Base-by-base conservation (phyloP, 2,888 invertebrate genomes). In the Caprella mutica region DNA sequence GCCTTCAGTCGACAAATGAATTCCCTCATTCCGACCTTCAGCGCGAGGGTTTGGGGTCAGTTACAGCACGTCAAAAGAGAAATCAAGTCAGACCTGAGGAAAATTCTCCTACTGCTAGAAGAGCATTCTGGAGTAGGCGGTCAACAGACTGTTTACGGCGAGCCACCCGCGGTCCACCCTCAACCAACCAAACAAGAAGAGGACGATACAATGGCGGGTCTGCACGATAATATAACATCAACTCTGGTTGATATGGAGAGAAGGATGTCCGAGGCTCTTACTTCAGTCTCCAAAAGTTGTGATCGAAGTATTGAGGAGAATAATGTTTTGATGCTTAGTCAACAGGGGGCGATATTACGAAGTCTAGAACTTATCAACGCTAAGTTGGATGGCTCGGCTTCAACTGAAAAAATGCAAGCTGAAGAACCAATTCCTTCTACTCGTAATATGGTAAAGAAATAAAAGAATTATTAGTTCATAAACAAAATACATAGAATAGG, bases 61-160 rank as follows among this genome's bases (percentile, higher is more conserved):
- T 23, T 48, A n/a, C 48, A 48, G 48, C n/a, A 21, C 19, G 48
- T 48, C 29, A 48, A 48, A 30, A 27, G 30, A 4, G 48, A 48
- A 5, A 27, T 48, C 8, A 48, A 17, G 30, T 4, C n/a, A 3
- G 48, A 48, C 30, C 27, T 48, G 30, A 27, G 48, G 1, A 27
- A 17, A 2, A 9, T 48, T 27, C 17, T 14, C 19, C 14, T 19
- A 8, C 48, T 48, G 2, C 19, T 48, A n/a, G 48, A 48, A 23
- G 29, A 48, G 19, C 29, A 30, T 17, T 27, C 30, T 8, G 48
- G 48, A n/a, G 30, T 48, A 1, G 30, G 29, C 30, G 19, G 33
- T 17, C 5, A 6, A 8, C 48, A 48, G 24, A 21, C 30, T 12
- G 48, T 48, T 8, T n/a, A n/a, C n/a, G n/a, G n/a, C n/a, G n/a